These are phyloP conservation scores for Catharus bicknelli DNA, from an alignment of 2,113 vertebrate species.

Conservation along the genomic window DNA sequence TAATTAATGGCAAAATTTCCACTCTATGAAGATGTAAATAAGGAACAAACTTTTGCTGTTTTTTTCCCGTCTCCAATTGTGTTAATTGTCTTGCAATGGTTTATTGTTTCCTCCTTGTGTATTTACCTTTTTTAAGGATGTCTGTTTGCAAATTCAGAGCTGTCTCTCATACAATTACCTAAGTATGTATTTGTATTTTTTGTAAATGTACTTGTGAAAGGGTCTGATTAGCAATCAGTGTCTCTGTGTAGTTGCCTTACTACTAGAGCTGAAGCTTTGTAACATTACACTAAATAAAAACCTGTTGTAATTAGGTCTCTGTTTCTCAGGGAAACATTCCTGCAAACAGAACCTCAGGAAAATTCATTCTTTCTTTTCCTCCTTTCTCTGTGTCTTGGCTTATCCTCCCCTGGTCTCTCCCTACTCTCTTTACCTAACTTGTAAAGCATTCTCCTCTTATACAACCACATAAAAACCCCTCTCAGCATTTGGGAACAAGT, in stretches of 20 bases:
- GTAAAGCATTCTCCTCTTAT: background rate
- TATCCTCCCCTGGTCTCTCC: background rate
- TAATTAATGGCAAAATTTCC: background rate
- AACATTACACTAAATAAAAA: background rate
- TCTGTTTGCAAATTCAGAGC: background rate
- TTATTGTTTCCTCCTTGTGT: background rate
- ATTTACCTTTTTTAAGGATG: background rate
- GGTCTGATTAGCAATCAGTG: background rate
- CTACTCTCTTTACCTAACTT: background rate
- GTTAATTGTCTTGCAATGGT: background rate
- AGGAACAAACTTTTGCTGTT: background rate
- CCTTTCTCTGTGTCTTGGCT: background rate
- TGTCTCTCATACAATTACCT: background rate
- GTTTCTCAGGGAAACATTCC: background rate
- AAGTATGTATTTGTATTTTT: background rate
- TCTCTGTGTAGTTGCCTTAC: background rate
- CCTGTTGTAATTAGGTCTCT: background rate
- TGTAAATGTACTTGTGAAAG: background rate
- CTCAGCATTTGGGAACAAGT: background rate
- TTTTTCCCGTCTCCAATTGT: accelerated
- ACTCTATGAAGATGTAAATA: background rate
- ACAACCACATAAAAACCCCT: background rate
- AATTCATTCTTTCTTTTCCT: background rate
- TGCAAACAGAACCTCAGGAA: background rate
- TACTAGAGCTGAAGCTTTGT: background rate